Evolutionary conservation across 2,888 invertebrate species (phyloP), one percentile per base, ranked within the genome.

Genomic region (Cremastinae sp.): DNA sequence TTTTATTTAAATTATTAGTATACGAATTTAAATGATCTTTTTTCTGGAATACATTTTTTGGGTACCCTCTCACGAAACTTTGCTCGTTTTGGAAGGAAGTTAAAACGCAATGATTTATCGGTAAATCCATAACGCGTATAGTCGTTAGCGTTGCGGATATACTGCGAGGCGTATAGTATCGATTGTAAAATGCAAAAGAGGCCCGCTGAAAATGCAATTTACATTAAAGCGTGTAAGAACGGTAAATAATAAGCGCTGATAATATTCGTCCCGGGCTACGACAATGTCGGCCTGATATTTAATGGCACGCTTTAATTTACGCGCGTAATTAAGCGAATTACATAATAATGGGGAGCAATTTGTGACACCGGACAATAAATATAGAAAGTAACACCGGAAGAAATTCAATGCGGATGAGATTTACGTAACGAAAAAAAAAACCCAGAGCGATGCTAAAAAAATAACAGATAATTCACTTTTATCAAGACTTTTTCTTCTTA

Each of bases 261-360:
- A 47, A 62, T 56, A 56, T 71, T 62, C 68, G 53, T 61, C 39
- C 58, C 39, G 37, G 55, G 61, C 18, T 41, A 5, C 28, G 66
- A 18, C 55, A 53, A 66, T 62, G 43, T 66, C 43, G 62, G 65
- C 47, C 51, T 49, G 55, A 66, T 76, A 58, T 64, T 73, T 65
- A 70, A 61, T 53, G 69, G 39, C 39, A 14, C 45, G 56, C 37
- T 51, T 28, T 59, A 66, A 64, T 72, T 58, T 68, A 56, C 43
- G 45, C 35, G 37, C 10, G 56, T 62, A 56, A 68, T 72, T 68
- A 56, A 62, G 56, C 59, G 49, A 61, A 66, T 56, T 35, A n/a
- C 51, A 62, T 58, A 59, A 64, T 64, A 39, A 59, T 59, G n/a
- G 20, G 18, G 43, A 43, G 51, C 16, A 55, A 61, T 64, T 64